These are phyloP conservation scores for Microctonus aethiopoides DNA, from an alignment of 2,888 invertebrate genomes.

Conservation along the genomic window DNA sequence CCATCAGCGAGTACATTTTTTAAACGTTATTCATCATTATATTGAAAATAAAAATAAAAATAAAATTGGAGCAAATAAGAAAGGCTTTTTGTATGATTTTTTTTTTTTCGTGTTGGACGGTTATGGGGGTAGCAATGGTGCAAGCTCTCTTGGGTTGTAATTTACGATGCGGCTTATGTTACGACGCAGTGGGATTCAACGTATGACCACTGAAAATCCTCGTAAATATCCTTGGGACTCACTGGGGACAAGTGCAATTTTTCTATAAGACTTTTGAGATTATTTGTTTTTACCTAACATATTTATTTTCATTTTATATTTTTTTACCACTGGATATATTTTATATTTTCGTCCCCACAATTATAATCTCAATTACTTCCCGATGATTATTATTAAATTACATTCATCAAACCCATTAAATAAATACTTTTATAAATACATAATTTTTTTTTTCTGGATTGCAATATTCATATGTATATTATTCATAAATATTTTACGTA, in stretches of 20 bases:
- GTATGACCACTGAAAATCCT: slow-evolving; percentile 43
- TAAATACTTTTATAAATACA: background rate
- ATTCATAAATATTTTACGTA: no score
- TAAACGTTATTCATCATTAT: background rate
- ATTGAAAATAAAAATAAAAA: background rate
- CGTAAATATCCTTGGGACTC: slow-evolving; percentile 36
- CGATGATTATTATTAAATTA: no score
- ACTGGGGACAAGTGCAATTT: slow-evolving; percentile 17
- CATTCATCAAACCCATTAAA: no score
- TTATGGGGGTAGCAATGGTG: background rate
- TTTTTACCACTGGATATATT: background rate
- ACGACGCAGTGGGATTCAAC: slow-evolving; percentile 37
- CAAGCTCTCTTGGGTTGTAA: slow-evolving; percentile 40
- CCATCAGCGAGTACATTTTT: no score
- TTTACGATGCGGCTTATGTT: slow-evolving; percentile 47
- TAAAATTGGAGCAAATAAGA: background rate
- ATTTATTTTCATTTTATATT: background rate
- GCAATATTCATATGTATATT: background rate
- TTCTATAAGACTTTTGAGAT: background rate
- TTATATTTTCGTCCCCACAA: no score
- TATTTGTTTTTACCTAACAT: background rate
- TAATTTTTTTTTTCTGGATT: background rate
- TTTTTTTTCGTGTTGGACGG: background rate
- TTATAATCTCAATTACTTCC: no score
- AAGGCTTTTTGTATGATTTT: background rate